Conservation (phyloP, 2,113 vertebrate genomes). For the Glaucidium brasilianum region DNA sequence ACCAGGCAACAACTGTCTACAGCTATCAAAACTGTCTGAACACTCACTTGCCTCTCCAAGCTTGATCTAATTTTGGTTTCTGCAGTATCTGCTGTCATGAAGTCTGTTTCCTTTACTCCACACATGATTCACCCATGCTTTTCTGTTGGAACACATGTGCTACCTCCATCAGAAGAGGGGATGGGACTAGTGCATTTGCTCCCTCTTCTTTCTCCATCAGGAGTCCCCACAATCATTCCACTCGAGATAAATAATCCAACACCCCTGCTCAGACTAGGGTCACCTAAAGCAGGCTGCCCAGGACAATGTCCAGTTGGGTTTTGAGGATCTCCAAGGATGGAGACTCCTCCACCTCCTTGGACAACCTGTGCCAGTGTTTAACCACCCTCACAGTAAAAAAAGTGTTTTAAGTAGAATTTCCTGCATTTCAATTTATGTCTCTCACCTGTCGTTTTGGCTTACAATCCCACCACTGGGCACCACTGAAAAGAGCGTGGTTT, state of each 20-base stretch:
- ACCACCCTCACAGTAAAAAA: accelerated
- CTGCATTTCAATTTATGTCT: not conserved
- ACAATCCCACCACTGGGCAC: not conserved
- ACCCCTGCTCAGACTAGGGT: not conserved
- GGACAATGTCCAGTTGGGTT: not conserved
- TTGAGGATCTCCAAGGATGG: not conserved
- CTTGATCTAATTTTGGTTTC: not conserved
- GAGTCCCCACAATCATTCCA: not conserved
- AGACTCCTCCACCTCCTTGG: not conserved
- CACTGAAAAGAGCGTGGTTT: not conserved
- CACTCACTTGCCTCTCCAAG: not conserved
- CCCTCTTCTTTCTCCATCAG: not conserved
- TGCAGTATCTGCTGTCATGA: not conserved
- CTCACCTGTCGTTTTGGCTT: not conserved
- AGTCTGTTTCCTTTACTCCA: not conserved
- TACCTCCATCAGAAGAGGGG: not conserved
- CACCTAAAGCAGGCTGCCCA: not conserved
- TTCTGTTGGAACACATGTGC: not conserved
- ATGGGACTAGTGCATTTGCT: not conserved
- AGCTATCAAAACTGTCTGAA: not conserved
- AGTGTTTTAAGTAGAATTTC: not conserved
- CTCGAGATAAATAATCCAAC: not conserved
- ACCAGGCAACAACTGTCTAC: not conserved
- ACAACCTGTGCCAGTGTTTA: not conserved
- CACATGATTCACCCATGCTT: not conserved